Evolutionary conservation across 1,140 invertebrate genomes (phyloP).

Genomic region (Geopemphigus sp.): DNA sequence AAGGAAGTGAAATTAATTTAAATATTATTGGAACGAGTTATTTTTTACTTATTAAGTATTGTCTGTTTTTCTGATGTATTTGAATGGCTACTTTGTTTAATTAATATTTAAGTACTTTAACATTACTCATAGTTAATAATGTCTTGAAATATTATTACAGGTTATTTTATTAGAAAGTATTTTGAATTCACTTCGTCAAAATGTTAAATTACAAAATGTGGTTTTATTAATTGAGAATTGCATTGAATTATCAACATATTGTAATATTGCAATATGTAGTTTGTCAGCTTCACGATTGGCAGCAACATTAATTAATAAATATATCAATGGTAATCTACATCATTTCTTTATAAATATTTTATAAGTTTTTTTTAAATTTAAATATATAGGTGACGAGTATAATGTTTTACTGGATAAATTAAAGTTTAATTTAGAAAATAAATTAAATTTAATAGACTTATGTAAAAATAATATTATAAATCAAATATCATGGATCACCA

Average conservation of each 20-base stretch:
- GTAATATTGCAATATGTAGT: slow-evolving; percentile 21
- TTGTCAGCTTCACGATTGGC: slow-evolving; percentile 28
- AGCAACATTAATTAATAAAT: slow-evolving; percentile 49
- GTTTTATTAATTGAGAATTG: slow-evolving; percentile 14
- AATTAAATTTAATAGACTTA: slow-evolving; percentile 2
- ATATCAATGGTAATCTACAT: slow-evolving; percentile 35
- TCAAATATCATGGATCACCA: slow-evolving; percentile 45
- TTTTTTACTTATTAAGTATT: too few relatives aligned
- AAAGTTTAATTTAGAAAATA: slow-evolving; percentile 22
- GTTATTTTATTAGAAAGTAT: slow-evolving; percentile 37
- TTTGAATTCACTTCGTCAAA: slow-evolving; percentile 33
- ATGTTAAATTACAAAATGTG: slow-evolving; percentile 21
- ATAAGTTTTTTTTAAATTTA: slow-evolving; percentile 12
- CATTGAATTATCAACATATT: slow-evolving; percentile 24
- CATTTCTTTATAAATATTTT: not conserved
- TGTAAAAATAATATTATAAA: slow-evolving; percentile 30
- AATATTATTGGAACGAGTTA: too few relatives aligned
- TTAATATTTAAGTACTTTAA: too few relatives aligned
- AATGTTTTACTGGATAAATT: slow-evolving; percentile 6
- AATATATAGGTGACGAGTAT: not conserved
- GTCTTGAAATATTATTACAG: not conserved
- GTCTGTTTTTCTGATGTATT: too few relatives aligned
- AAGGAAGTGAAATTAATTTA: too few relatives aligned
- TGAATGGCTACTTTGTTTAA: too few relatives aligned
- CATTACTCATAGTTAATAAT: too few relatives aligned